Evolutionary conservation across 1,140 invertebrate genomes (phyloP), one percentile per base, ranked within the genome.

Genomic region (Lucilia sericata): DNA sequence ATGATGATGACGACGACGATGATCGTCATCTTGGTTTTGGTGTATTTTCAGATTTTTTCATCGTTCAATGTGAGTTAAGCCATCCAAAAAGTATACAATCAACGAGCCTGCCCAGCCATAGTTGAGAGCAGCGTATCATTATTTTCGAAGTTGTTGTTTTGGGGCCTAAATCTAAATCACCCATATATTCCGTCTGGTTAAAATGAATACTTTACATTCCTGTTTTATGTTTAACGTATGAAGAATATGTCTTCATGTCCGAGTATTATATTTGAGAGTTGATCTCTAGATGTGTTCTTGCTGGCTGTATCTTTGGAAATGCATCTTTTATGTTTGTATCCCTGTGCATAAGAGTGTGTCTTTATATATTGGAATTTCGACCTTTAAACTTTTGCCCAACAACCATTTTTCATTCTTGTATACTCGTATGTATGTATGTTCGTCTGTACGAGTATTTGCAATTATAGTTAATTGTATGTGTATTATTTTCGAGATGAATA

Each of bases 331-430:
- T 30, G 25, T 30, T 42, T 78, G n/a, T n/a, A n/a, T n/a, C n/a
- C n/a, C n/a, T n/a, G 75, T 78, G 30, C 3, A 30, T 75, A 34
- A 30, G 30, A 14, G 30, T 47, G 7, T 47, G 36, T 19, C 13
- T 78, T 21, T 7, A 34, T 75, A 49, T 78, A 78, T 78, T 19
- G 75, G 75, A 78, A 78, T 78, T 17, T 19, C 75, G 75, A 78
- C 75, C 75, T 78, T 78, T 78, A 78, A 78, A 78, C 75, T 78
- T 78, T 78, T 78, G 75, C 75, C 75, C 75, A 78, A 49, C 75
- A 78, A 78, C 75, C 75, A 78, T 78, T 78, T 78, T 78, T 78
- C 75, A 78, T 78, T 78, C 36, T 47, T 78, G n/a, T 70, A 19
- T 30, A n/a, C 5, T 49, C 49, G 51, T 42, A 42, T 0, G 42